Conservation (phyloP, 2,113 vertebrate genomes). For the Loxodonta africana region DNA sequence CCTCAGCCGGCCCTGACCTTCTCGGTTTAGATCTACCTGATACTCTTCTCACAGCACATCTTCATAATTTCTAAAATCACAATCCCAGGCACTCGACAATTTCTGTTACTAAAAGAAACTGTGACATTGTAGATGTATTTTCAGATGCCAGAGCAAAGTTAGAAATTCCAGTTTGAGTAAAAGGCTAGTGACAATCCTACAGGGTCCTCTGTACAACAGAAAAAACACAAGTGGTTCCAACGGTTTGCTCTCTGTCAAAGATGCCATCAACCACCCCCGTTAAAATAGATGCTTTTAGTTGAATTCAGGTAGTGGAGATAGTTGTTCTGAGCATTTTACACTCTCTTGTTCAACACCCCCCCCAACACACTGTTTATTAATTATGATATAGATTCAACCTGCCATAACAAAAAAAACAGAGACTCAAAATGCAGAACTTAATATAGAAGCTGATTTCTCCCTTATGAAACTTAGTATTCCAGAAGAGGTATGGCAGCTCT, state of each 20-base stretch:
- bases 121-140: background rate
- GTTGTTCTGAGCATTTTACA: background rate
- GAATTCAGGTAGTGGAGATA: background rate
- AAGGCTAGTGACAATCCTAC: background rate
- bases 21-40: background rate
- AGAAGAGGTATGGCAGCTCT: background rate
- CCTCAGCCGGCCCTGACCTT: background rate
- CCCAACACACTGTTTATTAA: background rate
- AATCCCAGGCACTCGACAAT: background rate
- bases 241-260: background rate
- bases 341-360: background rate
- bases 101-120: background rate
- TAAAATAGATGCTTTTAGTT: background rate
- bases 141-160: background rate
- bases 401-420: background rate
- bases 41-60: background rate
- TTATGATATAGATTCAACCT: background rate
- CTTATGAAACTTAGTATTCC: background rate
- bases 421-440: background rate
- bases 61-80: conserved; percentile 4
- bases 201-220: background rate
- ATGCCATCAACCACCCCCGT: background rate
- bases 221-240: background rate
- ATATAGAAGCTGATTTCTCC: background rate
- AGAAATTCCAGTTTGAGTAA: background rate